Evolutionary conservation across 2,113 vertebrate genomes (phyloP).

Genomic region (Oxyruncus cristatus): DNA sequence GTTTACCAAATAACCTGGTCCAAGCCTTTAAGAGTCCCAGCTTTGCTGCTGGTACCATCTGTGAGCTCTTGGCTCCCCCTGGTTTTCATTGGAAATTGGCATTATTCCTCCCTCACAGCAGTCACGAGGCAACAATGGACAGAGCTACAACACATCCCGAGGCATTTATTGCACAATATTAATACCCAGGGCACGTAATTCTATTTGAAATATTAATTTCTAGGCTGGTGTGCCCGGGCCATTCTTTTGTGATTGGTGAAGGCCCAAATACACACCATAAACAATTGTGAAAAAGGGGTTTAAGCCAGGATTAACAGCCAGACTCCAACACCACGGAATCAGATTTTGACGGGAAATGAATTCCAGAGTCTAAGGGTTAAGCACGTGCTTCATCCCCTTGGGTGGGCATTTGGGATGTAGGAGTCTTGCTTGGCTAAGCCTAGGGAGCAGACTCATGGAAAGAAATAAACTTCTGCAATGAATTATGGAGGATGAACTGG

Average conservation of each 20-base stretch:
- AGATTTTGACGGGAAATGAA: constrained; percentile 35
- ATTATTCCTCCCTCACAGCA: not conserved
- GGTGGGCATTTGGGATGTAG: not conserved
- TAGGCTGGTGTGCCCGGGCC: not conserved
- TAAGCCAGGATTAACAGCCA: constrained; percentile 41
- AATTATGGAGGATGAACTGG: not conserved
- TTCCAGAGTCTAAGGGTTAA: constrained; percentile 22
- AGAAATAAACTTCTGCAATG: not conserved
- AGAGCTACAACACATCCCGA: not conserved
- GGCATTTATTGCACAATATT: not conserved
- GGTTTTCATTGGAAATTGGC: not conserved
- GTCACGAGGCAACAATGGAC: not conserved
- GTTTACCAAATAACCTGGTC: not conserved
- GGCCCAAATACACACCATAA: not conserved
- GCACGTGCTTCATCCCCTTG: not conserved
- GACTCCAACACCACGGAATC: not conserved
- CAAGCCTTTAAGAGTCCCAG: not conserved
- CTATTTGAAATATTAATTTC: not conserved
- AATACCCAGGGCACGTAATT: not conserved
- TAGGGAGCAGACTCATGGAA: not conserved
- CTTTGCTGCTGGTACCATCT: not conserved
- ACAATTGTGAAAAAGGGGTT: not conserved
- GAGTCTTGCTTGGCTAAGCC: not conserved
- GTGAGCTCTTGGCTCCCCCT: not conserved
- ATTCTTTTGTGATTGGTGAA: not conserved